Evolutionary conservation across 2,888 invertebrate species (phyloP).

Genomic region (Lymantria monacha): DNA sequence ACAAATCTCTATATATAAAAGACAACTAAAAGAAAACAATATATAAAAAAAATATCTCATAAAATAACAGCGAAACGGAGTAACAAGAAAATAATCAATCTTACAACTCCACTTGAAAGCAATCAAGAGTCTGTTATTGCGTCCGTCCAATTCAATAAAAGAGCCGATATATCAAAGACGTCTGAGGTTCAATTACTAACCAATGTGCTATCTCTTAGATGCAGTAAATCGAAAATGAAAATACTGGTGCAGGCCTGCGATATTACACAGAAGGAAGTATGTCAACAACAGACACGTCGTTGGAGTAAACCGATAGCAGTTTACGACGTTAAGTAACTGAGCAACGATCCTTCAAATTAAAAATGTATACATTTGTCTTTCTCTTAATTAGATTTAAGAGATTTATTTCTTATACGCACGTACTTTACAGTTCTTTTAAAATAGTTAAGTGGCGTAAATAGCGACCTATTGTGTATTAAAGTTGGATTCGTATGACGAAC

Average conservation of each 20-base stretch:
- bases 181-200: conserved; percentile 76
- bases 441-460: too few species aligned
- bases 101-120: conserved; percentile 77
- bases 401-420: too few species aligned
- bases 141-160: conserved; percentile 80
- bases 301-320: conserved; percentile 33
- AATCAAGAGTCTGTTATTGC: conserved; percentile 81
- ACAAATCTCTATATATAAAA: too few species aligned
- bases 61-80: too few species aligned
- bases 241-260: conserved; percentile 55
- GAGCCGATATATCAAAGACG: conserved; percentile 82
- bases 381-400: too few species aligned
- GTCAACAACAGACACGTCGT: conserved; percentile 51
- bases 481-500: too few species aligned
- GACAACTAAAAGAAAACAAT: too few species aligned
- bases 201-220: conserved; percentile 71
- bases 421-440: too few species aligned
- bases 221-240: conserved; percentile 72
- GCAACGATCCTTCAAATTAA: too few species aligned
- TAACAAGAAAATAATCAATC: conserved; percentile 80
- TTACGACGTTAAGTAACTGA: background rate
- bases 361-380: too few species aligned
- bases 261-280: conserved; percentile 37
- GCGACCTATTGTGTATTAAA: too few species aligned
- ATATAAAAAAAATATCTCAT: too few species aligned